These are phyloP conservation scores for Odontomyia ornata DNA, from an alignment of 2,888 invertebrate species.

Conservation along the genomic window DNA sequence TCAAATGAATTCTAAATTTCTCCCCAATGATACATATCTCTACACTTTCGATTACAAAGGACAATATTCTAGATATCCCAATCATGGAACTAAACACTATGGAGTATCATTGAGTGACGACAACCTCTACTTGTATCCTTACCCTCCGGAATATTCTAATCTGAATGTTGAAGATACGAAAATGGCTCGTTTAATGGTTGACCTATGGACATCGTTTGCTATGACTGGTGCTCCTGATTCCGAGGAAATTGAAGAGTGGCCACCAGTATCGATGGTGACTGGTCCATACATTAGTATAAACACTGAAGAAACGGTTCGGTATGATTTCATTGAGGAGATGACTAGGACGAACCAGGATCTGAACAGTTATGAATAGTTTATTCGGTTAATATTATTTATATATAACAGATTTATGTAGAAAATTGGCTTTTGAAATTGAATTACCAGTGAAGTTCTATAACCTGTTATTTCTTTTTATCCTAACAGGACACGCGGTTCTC, in stretches of 20 bases:
- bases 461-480: too few species aligned
- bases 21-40: conserved; percentile 61
- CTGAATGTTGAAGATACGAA: conserved; percentile 54
- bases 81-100: conserved; percentile 61
- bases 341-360: conserved; percentile 27
- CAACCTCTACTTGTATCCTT: conserved; percentile 64
- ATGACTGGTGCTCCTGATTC: conserved; percentile 49
- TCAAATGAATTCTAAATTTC: conserved; percentile 55
- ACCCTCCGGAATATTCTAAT: conserved; percentile 50
- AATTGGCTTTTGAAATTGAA: too few species aligned
- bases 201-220: conserved; percentile 53
- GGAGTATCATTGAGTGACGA: conserved; percentile 67
- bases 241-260: conserved; percentile 43
- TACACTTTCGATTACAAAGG: conserved; percentile 67
- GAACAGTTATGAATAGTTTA: background rate
- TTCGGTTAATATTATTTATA: background rate
- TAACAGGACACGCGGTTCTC: too few species aligned
- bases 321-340: conserved; percentile 37
- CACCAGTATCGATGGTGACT: conserved; percentile 42
- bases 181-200: conserved; percentile 60
- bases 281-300: conserved; percentile 37
- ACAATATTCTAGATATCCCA: conserved; percentile 61
- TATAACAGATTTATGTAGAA: too few species aligned
- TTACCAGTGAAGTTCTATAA: too few species aligned
- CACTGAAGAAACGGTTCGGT: background rate